Evolutionary conservation across 2,797 vertebrate genomes (phyloP), one percentile per base, ranked within the genome.

Genomic region (Coreius guichenoti): DNA sequence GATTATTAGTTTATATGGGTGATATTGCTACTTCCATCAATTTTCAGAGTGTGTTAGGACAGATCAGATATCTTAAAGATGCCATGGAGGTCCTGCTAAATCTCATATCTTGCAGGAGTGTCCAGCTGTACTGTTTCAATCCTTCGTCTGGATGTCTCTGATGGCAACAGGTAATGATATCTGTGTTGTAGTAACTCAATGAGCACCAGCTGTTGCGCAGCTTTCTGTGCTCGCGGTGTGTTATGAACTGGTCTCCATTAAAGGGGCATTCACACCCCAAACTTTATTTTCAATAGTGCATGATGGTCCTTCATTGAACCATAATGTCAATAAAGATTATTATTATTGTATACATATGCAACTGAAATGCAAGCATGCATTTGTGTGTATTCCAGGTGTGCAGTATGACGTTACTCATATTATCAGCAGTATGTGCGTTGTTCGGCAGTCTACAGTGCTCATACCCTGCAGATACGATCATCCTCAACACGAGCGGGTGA

Each of bases 391-490:
- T 82, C 13, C 54, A 63, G 69, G 54, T 63, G 56, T 63, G 36
- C 69, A 74, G 39, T 21, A 33, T 82, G 19, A 31, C 7, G 77
- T 88, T 3, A 65, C 84, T 67, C 73, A 88, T 49, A 58, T 43
- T 5, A 31, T 83, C 4, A 78, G 82, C 58, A 67, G 4, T 17
- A 78, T 86, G 39, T 88, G 87, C 67, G 77, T 61, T 4, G 9
- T 86, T 26, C 78, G n/a, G 5, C 81, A 84, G 19, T 77, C 85
- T 8, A 56, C 82, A 0, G 54, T 69, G 56, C 33, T 45, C 16
- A 77, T 86, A 58, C 84, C 78, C 70, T 88, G 87, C 45, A 76
- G 23, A 39, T 70, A 67, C 54, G 47, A 72, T 61, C 58, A 61
- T 6, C 36, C 70, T 17, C 54, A 1, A 19, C 0, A 23, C 11